A percentile compares a stretch with the other conserved stretches of the same genome.
Conservation (phyloP, 1,140 invertebrate genomes). For the Arctopsyche grandis region DNA sequence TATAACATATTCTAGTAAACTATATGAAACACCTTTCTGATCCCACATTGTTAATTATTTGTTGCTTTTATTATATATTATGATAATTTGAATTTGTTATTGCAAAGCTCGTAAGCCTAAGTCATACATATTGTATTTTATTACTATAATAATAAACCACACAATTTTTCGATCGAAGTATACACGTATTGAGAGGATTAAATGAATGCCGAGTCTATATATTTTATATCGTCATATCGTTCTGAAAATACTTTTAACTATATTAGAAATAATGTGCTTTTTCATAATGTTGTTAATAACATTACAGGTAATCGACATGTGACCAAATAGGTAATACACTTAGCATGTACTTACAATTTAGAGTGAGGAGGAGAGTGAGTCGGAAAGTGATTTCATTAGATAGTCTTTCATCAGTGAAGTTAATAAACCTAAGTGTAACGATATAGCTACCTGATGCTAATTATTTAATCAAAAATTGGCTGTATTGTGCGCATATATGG, state of each 20-base stretch:
- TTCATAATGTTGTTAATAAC: conserved; percentile 11
- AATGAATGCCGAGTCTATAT: too few species aligned
- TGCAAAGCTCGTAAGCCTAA: too few species aligned
- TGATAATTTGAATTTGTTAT: too few species aligned
- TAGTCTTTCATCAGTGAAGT: conserved; percentile 6
- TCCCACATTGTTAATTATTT: too few species aligned
- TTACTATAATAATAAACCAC: too few species aligned
- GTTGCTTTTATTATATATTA: too few species aligned
- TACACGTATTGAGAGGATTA: too few species aligned
- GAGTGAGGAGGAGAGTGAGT: background rate
- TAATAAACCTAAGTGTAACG: background rate
- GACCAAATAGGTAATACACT: conserved; percentile 36
- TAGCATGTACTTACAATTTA: conserved; percentile 19
- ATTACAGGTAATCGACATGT: conserved; percentile 24
- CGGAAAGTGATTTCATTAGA: conserved; percentile 7
- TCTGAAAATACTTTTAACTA: background rate
- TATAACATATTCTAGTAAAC: too few species aligned
- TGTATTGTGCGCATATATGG: conserved; percentile 34
- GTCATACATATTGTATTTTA: too few species aligned
- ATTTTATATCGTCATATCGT: too few species aligned
- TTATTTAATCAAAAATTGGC: conserved; percentile 25
- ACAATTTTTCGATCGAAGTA: too few species aligned
- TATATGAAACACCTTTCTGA: too few species aligned
- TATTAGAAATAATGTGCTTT: background rate
- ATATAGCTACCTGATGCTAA: conserved; percentile 37